Evolutionary conservation across 2,888 invertebrate genomes (phyloP).

Genomic region (Euphydryas editha): DNA sequence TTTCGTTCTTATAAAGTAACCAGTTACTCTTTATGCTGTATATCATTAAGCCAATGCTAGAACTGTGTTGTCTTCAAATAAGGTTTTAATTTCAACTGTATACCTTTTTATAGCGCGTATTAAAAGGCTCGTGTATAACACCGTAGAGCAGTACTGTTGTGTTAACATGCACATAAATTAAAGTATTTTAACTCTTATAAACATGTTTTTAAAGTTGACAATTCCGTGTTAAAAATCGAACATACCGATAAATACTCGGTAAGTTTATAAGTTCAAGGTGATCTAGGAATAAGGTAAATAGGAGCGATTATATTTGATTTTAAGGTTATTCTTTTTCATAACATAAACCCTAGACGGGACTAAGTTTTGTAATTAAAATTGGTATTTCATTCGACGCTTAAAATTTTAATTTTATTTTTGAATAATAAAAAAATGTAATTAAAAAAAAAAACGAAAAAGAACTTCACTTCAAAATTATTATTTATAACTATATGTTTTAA

Average conservation of each 20-base stretch:
- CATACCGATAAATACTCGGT: conserved; percentile 23
- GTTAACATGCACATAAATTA: not conserved
- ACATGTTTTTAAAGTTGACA: not conserved
- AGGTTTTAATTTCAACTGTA: not conserved
- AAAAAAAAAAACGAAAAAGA: too few species aligned
- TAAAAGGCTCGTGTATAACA: conserved; percentile 23
- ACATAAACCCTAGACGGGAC: not conserved
- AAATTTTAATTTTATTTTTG: too few species aligned
- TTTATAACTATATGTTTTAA: too few species aligned
- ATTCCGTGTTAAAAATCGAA: conserved; percentile 15
- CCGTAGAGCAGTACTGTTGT: conserved; percentile 26
- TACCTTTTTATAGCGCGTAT: conserved; percentile 1
- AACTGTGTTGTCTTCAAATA: not conserved
- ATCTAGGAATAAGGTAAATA: conserved; percentile 4
- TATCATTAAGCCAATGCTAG: not conserved
- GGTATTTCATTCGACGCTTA: too few species aligned
- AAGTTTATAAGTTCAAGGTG: conserved; percentile 39
- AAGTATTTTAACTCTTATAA: conserved; percentile 12
- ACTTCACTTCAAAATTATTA: too few species aligned
- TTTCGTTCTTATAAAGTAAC: too few species aligned
- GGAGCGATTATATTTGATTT: not conserved
- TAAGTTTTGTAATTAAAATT: not conserved
- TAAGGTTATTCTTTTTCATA: not conserved
- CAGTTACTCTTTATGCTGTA: too few species aligned
- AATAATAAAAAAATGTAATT: too few species aligned